These are phyloP conservation scores for Acrocephalus scirpaceus DNA, from an alignment of 2,797 vertebrate genomes.

Conservation along the genomic window DNA sequence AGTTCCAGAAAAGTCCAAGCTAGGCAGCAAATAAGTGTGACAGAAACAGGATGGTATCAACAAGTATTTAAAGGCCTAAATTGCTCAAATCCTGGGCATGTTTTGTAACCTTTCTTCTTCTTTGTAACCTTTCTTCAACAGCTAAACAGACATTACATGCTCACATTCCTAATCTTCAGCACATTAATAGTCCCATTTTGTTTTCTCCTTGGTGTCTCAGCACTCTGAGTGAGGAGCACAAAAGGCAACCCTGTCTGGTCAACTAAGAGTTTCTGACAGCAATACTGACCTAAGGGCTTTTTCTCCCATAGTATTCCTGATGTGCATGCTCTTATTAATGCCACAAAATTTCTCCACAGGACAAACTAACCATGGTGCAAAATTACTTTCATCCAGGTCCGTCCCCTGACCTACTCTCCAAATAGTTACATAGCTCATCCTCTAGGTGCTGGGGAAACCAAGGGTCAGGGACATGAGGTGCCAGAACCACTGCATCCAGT, in stretches of 20 bases:
- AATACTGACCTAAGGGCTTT: not conserved
- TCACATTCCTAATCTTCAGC: not conserved
- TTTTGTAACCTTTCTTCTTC: not conserved
- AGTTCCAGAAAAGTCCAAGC: not conserved
- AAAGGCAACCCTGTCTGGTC: not conserved
- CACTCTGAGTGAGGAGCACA: not conserved
- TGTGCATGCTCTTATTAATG: not conserved
- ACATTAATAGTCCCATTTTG: not conserved
- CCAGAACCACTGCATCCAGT: not conserved
- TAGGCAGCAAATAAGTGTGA: not conserved
- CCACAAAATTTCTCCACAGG: not conserved
- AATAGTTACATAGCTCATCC: not conserved
- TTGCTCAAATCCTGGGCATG: not conserved
- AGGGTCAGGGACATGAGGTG: not conserved
- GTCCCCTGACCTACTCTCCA: not conserved
- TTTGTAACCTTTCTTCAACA: not conserved
- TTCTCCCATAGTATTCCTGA: not conserved
- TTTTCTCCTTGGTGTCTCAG: not conserved
- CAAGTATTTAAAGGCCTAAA: not conserved
- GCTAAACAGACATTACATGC: not conserved
- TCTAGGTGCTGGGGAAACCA: not conserved
- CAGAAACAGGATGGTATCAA: not conserved
- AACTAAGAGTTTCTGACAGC: not conserved
- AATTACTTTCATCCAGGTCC: not conserved
- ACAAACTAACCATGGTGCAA: not conserved